phyloP scores from a whole-genome alignment of 2,888 invertebrate genomes.

The Coenonympha glycerion region DNA sequence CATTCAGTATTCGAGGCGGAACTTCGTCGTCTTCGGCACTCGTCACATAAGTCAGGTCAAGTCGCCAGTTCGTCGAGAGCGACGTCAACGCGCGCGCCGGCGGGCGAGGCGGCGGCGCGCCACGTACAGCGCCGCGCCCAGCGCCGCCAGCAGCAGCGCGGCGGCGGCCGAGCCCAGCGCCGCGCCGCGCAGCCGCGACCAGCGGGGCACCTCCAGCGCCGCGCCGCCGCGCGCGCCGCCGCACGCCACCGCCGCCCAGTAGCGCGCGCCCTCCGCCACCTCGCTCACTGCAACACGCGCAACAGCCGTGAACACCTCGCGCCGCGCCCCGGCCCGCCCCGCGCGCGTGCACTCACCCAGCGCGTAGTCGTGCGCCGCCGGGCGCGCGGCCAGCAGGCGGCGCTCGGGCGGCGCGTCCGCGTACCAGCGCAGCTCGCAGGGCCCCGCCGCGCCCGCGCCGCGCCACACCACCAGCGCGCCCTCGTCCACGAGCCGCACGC shows the following conservation, averaged over 20 bases:
- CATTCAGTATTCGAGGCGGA: neutral
- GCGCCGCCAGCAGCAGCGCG: slow-evolving; percentile 79
- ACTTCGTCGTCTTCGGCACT: neutral
- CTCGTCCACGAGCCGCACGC: slow-evolving; percentile 81
- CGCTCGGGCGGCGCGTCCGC: slow-evolving; percentile 76
- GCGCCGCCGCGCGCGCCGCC: slow-evolving; percentile 79
- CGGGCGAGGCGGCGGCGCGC: slow-evolving; percentile 46
- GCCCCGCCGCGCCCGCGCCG: slow-evolving; percentile 71
- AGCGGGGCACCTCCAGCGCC: slow-evolving; percentile 80
- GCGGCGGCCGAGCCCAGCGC: slow-evolving; percentile 83
- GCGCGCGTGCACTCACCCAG: slow-evolving; percentile 52
- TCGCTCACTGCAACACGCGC: slow-evolving; percentile 76
- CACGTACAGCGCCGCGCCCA: slow-evolving; percentile 76
- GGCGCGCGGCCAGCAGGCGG: slow-evolving; percentile 79
- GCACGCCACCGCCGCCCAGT: slow-evolving; percentile 84
- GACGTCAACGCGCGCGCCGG: slow-evolving; percentile 36
- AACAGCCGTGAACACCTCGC: no score
- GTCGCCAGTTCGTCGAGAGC: neutral
- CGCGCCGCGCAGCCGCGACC: slow-evolving; percentile 81
- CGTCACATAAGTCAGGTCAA: neutral
- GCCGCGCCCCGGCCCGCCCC: slow-evolving; percentile 68
- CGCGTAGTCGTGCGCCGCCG: slow-evolving; percentile 82
- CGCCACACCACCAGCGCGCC: slow-evolving; percentile 89
- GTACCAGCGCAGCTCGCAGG: slow-evolving; percentile 83
- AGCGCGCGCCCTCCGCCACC: slow-evolving; percentile 82